Conservation (phyloP, 2,888 invertebrate species). For the Erebia palarica region DNA sequence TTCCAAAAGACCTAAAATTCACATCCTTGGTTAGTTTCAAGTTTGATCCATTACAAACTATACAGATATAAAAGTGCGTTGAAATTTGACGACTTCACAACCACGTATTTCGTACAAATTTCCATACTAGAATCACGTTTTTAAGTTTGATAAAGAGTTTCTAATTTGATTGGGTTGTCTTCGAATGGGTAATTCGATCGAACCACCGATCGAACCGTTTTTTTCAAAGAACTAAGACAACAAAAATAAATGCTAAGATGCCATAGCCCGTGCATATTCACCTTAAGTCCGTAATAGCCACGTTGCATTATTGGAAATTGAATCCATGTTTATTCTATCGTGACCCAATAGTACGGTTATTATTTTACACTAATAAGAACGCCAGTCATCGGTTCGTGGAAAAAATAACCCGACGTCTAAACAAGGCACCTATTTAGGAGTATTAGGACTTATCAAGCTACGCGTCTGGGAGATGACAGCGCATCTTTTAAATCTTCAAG, state of each 20-base stretch:
- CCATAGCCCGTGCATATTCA: neutral
- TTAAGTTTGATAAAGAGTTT: too few relatives aligned
- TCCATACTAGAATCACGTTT: too few relatives aligned
- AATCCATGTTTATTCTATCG: slow-evolving; percentile 50
- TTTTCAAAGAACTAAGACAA: too few relatives aligned
- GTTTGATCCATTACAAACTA: too few relatives aligned
- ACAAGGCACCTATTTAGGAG: slow-evolving; percentile 20
- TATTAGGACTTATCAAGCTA: neutral
- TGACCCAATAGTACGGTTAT: slow-evolving; percentile 45
- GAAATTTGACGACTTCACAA: too few relatives aligned
- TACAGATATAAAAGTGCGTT: too few relatives aligned
- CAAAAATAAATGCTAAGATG: neutral
- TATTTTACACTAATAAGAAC: slow-evolving; percentile 27
- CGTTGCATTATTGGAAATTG: slow-evolving; percentile 40
- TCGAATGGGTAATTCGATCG: too few relatives aligned
- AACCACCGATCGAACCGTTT: too few relatives aligned
- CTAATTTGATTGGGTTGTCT: too few relatives aligned
- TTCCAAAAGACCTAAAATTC: too few relatives aligned
- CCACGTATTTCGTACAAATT: too few relatives aligned
- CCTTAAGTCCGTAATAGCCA: slow-evolving; percentile 27
- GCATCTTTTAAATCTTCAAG: neutral
- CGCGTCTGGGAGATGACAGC: neutral
- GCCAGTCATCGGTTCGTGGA: slow-evolving; percentile 34
- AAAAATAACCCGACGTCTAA: slow-evolving; percentile 30
- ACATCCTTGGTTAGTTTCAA: too few relatives aligned